These are phyloP conservation scores for Zosterops lateralis DNA, from an alignment of 2,113 vertebrate species.

Conservation along the genomic window DNA sequence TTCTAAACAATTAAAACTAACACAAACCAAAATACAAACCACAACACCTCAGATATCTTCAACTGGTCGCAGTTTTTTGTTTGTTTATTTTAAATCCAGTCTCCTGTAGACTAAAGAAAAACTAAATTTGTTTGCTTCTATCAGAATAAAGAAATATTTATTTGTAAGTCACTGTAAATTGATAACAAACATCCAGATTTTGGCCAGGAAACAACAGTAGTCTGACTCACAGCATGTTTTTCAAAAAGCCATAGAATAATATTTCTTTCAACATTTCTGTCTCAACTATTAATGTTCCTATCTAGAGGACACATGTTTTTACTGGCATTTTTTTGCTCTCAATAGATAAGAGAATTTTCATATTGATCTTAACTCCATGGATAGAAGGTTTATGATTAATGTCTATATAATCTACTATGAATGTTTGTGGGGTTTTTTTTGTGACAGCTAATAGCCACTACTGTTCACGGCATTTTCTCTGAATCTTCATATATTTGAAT, in stretches of 20 bases:
- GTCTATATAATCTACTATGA: neutral
- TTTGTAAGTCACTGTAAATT: neutral
- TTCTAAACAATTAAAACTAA: neutral
- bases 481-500: neutral
- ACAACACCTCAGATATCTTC: neutral
- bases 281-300: neutral
- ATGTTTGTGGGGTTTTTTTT: neutral
- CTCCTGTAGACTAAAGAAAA: neutral
- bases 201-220: neutral
- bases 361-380: neutral
- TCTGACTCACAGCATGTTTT: neutral
- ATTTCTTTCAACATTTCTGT: neutral
- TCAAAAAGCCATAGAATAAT: neutral
- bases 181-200: neutral
- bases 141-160: neutral
- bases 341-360: neutral
- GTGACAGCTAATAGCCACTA: neutral
- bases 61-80: neutral
- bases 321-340: neutral
- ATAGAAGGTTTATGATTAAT: neutral
- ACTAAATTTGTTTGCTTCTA: neutral
- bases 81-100: neutral
- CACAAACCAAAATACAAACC: neutral
- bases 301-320: neutral
- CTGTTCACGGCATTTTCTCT: neutral